These are phyloP conservation scores for Ibidorhyncha struthersii DNA, from an alignment of 2,113 vertebrate species.

Conservation along the genomic window DNA sequence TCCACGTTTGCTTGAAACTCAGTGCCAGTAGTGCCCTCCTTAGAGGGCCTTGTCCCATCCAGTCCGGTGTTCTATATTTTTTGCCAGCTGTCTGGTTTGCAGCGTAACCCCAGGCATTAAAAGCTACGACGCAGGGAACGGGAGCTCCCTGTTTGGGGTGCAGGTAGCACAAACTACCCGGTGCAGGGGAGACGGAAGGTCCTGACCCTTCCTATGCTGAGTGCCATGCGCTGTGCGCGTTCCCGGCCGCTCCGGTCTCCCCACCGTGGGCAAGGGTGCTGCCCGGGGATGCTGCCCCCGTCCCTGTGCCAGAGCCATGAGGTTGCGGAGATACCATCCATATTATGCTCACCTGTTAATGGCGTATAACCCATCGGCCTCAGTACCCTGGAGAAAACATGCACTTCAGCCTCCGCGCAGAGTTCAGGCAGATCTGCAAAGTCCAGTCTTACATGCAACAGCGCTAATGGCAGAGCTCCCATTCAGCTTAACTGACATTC, in stretches of 20 bases:
- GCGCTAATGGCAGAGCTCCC: not conserved
- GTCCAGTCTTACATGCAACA: not conserved
- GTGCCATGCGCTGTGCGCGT: fast-evolving
- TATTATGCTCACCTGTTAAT: not conserved
- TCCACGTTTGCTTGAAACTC: not conserved
- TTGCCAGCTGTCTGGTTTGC: not conserved
- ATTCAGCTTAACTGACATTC: constrained; percentile 28
- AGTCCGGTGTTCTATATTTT: not conserved
- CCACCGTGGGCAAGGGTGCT: fast-evolving
- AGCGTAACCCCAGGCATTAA: not conserved
- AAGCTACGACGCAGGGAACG: not conserved
- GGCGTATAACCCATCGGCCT: not conserved
- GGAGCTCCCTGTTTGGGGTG: not conserved
- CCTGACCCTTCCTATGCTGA: not conserved
- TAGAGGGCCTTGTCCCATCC: not conserved
- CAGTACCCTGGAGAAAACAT: not conserved
- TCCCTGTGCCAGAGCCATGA: not conserved
- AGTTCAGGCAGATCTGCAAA: not conserved
- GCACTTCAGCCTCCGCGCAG: not conserved
- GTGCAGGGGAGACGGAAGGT: not conserved
- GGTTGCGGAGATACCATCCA: not conserved
- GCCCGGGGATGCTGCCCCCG: not conserved
- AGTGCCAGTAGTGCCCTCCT: not conserved
- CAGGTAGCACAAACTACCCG: not conserved
- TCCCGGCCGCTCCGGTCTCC: not conserved